These are phyloP conservation scores for Vanessa atalanta DNA, from an alignment of 1,140 invertebrate species.

Conservation along the genomic window DNA sequence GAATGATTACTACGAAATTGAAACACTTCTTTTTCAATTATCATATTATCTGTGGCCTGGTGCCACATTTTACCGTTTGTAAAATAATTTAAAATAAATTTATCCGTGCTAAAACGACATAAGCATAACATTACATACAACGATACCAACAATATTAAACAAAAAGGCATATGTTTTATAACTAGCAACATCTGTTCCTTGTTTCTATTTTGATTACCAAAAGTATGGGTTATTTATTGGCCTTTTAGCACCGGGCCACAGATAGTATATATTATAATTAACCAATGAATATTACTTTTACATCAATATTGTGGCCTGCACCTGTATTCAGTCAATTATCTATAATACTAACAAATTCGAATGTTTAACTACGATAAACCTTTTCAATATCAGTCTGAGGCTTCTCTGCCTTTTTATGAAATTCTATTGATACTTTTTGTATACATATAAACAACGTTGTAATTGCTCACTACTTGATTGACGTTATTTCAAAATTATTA, in stretches of 20 bases:
- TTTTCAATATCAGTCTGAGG: background rate
- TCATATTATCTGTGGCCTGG: background rate
- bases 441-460: too few relatives aligned
- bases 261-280: conserved; percentile 9
- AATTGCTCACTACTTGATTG: background rate
- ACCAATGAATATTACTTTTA: conserved; percentile 12
- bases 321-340: conserved; percentile 8
- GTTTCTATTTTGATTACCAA: too few relatives aligned
- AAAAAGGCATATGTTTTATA: too few relatives aligned
- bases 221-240: too few relatives aligned
- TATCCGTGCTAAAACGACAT: too few relatives aligned
- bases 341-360: conserved; percentile 37
- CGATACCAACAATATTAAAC: too few relatives aligned
- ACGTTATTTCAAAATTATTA: background rate
- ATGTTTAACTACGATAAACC: conserved; percentile 7
- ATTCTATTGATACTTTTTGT: too few relatives aligned
- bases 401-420: background rate
- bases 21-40: conserved; percentile 12
- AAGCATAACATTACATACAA: too few relatives aligned
- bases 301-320: conserved; percentile 14
- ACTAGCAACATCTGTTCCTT: too few relatives aligned
- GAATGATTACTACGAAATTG: background rate
- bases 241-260: too few relatives aligned
- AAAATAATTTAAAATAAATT: too few relatives aligned
- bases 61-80: too few relatives aligned